phyloP scores from a whole-genome alignment of 2,797 vertebrate species.

The Fistularia tabacaria region DNA sequence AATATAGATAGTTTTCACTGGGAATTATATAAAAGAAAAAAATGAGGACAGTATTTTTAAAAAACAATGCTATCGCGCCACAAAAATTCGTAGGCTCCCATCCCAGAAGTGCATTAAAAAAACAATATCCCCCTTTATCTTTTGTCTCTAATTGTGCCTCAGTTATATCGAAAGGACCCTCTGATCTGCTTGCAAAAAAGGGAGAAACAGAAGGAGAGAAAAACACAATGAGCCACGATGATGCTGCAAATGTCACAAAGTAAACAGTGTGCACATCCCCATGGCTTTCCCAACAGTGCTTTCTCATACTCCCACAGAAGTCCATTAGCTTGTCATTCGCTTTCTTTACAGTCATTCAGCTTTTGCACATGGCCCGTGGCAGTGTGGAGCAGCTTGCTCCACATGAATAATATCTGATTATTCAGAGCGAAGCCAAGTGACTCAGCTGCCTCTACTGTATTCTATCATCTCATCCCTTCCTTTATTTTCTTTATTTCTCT shows the following conservation, averaged over 20 bases:
- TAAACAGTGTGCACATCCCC: conserved; percentile 43
- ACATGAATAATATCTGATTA: conserved; percentile 71
- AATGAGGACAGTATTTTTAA: conserved; percentile 31
- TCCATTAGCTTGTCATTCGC: conserved; percentile 63
- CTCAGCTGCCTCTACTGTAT: conserved; percentile 71
- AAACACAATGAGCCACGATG: conserved; percentile 29
- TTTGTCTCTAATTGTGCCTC: neutral
- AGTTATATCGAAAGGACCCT: conserved; percentile 12
- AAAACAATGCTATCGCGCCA: conserved; percentile 39
- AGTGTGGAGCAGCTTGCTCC: conserved; percentile 57
- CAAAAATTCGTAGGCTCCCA: neutral
- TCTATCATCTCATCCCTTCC: conserved; percentile 37
- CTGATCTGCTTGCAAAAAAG: conserved; percentile 3
- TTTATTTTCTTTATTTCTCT: conserved; percentile 12
- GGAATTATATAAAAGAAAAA: conserved; percentile 39
- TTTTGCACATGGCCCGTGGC: conserved; percentile 65
- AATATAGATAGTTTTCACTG: conserved; percentile 47
- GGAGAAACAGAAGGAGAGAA: neutral
- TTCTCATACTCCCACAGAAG: conserved; percentile 55
- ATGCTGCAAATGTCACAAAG: conserved; percentile 52
- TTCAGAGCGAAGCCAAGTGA: conserved; percentile 65
- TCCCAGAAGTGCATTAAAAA: conserved; percentile 27
- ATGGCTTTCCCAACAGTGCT: conserved; percentile 41
- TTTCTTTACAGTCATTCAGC: conserved; percentile 67
- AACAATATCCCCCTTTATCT: conserved; percentile 4